Percentiles rank a stretch among this genome's conserved stretches.
Conservation (phyloP, 1,140 invertebrate species). For the Telenomus remus region DNA sequence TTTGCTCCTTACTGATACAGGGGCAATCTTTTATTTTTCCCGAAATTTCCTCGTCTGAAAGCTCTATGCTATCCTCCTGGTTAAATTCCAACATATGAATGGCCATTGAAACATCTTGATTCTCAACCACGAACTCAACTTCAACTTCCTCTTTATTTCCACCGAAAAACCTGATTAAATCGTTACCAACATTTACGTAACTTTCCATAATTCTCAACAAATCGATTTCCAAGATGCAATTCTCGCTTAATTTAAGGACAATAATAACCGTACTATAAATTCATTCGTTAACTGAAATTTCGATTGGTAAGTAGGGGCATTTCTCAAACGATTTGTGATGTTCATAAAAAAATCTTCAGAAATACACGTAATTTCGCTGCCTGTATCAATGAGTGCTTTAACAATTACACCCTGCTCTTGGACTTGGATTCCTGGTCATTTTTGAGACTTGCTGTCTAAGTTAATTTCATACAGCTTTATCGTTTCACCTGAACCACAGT, state of each 20-base stretch:
- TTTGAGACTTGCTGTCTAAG: not conserved
- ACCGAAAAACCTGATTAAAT: not conserved
- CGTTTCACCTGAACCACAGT: not conserved
- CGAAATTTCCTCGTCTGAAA: not conserved
- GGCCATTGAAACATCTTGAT: not conserved
- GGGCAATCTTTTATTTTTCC: not conserved
- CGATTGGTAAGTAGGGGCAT: not conserved
- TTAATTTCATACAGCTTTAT: not conserved
- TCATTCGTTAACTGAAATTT: not conserved
- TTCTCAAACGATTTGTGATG: not conserved
- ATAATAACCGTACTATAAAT: not conserved
- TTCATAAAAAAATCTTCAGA: conserved; percentile 2
- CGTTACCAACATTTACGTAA: not conserved
- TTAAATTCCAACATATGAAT: not conserved
- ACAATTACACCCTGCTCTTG: not conserved
- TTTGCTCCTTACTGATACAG: not conserved
- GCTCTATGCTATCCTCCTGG: not conserved
- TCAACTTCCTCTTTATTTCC: not conserved
- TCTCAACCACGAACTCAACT: not conserved
- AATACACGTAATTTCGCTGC: conserved; percentile 11
- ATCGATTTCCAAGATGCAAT: conserved; percentile 2
- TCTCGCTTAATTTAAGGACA: not conserved
- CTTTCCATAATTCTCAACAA: conserved; percentile 4
- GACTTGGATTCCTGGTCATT: not conserved
- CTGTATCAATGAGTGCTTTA: conserved; percentile 1